These are phyloP conservation scores for Selenia dentaria DNA, from an alignment of 2,888 invertebrate genomes.

Conservation along the genomic window DNA sequence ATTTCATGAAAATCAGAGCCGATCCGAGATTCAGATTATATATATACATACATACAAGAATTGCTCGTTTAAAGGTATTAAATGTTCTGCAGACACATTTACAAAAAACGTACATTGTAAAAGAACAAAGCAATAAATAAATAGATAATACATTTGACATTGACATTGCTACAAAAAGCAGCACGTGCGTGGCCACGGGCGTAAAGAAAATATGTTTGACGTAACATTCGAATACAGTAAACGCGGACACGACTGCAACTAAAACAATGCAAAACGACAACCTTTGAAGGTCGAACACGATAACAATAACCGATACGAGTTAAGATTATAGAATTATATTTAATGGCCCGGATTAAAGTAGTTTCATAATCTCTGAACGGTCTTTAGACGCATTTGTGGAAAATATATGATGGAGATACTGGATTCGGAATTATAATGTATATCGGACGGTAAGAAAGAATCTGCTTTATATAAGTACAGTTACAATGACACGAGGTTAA, in stretches of 20 bases:
- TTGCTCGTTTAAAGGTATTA: no score
- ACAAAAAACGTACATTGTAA: no score
- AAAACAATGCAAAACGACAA: slow-evolving; percentile 28
- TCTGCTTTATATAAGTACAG: no score
- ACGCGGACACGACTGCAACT: slow-evolving; percentile 21
- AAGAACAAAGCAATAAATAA: slow-evolving; percentile 3
- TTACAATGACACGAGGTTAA: no score
- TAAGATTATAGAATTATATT: slow-evolving; percentile 23
- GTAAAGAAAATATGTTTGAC: slow-evolving; percentile 1
- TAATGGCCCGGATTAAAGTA: slow-evolving; percentile 11
- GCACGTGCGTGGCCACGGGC: slow-evolving; percentile 5
- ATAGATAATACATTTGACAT: not conserved
- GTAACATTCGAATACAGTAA: slow-evolving; percentile 13
- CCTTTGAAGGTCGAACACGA: slow-evolving; percentile 26
- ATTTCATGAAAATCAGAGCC: no score
- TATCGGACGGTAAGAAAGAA: no score
- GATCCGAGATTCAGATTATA: no score
- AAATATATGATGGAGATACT: not conserved
- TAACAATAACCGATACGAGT: slow-evolving; percentile 22
- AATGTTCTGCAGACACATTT: no score
- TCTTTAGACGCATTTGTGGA: not conserved
- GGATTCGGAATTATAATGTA: no score
- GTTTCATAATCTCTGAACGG: slow-evolving; percentile 9
- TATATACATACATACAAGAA: no score
- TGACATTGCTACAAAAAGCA: slow-evolving; percentile 7